Evolutionary conservation across 1,140 invertebrate genomes (phyloP), one percentile per base, ranked within the genome.

Genomic region (Pogonus chalceus): DNA sequence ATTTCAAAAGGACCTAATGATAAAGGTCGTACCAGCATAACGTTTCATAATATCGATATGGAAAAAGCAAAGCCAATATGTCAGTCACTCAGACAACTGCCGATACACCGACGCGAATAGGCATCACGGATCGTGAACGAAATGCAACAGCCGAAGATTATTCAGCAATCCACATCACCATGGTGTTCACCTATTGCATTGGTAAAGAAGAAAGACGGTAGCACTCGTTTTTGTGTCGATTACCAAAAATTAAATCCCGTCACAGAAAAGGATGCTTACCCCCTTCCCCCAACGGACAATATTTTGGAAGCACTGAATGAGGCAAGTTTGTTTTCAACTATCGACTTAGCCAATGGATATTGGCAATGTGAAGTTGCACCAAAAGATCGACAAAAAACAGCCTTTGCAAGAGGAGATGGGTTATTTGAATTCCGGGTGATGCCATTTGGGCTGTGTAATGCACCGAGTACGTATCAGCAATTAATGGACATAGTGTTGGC

Each of bases 181-280:
- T 79, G 72, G 69, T 60, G 65, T 14, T 69, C 67, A 0, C 72
- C 70, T 1, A 55, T 76, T 0, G 68, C 75, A 0, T 54, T 74
- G 0, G 67, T 75, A 0, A 56, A 52, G 2, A 80, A 80, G 55
- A 60, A 62, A 53, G 49, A 62, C 55, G 55, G 47, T 20, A 23
- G n/a, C n/a, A n/a, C n/a, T n/a, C n/a, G n/a, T n/a, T n/a, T n/a
- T n/a, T n/a, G n/a, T 21, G 35, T 52, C n/a, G 51, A 52, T 21
- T 52, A 31, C 22, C 4, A 35, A 4, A 2, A 21, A 20, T 21
- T 52, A 4, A 52, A 52, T 52, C 16, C 20, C 12, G 51, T 52
- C 7, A 39, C 51, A 12, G 20, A 39, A 43, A 20, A 22, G 4
- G 51, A 52, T 23, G 56, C 52, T 10, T 62, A 62, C 14, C 56